Evolutionary conservation across 2,888 invertebrate genomes (phyloP).

Genomic region (Orthonychiurus folsomi): DNA sequence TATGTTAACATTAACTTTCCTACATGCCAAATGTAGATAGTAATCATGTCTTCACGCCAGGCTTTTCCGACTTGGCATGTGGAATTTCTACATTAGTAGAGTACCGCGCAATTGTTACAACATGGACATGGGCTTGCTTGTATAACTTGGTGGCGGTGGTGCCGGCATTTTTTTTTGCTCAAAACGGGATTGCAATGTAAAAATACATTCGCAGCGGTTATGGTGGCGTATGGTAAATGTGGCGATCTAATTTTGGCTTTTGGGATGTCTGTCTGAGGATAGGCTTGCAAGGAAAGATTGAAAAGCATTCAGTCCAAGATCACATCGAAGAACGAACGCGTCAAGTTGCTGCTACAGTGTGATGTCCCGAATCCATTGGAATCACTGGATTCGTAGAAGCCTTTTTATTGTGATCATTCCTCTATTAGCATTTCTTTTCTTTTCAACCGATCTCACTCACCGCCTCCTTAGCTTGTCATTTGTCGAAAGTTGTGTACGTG

Average conservation of each 20-base stretch:
- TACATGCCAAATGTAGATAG: no score
- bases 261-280: slow-evolving; percentile 1
- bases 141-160: no score
- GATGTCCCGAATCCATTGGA: slow-evolving; percentile 55
- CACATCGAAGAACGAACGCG: slow-evolving; percentile 75
- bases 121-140: no score
- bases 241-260: neutral
- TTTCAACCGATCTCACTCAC: slow-evolving; percentile 16
- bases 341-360: slow-evolving; percentile 76
- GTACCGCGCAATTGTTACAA: no score
- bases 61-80: no score
- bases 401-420: slow-evolving; percentile 2
- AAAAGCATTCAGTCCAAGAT: slow-evolving; percentile 80
- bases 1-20: no score
- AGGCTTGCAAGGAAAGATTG: slow-evolving; percentile 40
- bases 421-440: neutral
- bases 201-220: no score
- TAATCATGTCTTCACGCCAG: no score
- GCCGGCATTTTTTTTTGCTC: no score
- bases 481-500: neutral
- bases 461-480: neutral
- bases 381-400: slow-evolving; percentile 5
- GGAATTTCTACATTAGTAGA: no score
- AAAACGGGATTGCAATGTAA: no score
- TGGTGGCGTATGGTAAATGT: no score